Percentiles rank a stretch among this genome's conserved stretches.
Conservation (phyloP, 2,797 vertebrate genomes). For the Vespertilio murinus region DNA sequence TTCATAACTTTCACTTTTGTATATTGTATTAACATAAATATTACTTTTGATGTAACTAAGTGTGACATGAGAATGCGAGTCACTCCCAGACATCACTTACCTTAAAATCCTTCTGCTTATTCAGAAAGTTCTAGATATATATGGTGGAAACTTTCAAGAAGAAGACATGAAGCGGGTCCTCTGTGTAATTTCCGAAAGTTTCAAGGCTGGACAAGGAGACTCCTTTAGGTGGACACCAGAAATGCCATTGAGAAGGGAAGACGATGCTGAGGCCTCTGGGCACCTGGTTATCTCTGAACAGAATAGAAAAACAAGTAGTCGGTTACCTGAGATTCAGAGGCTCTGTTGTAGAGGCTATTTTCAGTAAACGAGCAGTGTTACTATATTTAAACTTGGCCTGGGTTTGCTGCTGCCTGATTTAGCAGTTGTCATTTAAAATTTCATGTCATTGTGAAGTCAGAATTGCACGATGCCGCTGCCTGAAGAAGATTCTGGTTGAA, state of each 20-base stretch:
- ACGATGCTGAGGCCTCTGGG: slow-evolving; percentile 38
- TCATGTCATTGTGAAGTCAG: slow-evolving; percentile 68
- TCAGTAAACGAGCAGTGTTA: slow-evolving; percentile 63
- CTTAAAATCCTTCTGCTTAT: slow-evolving; percentile 83
- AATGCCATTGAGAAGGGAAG: slow-evolving; percentile 53
- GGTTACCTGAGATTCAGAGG: slow-evolving; percentile 64
- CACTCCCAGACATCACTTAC: slow-evolving; percentile 80
- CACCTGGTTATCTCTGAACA: slow-evolving; percentile 67
- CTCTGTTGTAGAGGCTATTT: slow-evolving; percentile 61
- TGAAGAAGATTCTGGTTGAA: background rate
- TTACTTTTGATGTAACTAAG: slow-evolving; percentile 14
- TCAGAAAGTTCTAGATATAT: slow-evolving; percentile 68
- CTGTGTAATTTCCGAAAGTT: slow-evolving; percentile 53
- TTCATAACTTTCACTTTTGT: background rate
- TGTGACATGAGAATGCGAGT: background rate
- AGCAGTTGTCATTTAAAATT: slow-evolving; percentile 74
- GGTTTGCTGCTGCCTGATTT: slow-evolving; percentile 55
- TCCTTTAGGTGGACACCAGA: slow-evolving; percentile 53
- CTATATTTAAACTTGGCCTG: slow-evolving; percentile 75
- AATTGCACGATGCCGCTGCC: background rate
- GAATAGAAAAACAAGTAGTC: slow-evolving; percentile 62
- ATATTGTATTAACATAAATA: background rate
- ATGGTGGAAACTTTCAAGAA: slow-evolving; percentile 65
- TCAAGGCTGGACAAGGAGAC: slow-evolving; percentile 65
- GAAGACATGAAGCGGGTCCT: slow-evolving; percentile 50